Evolutionary conservation across 1,140 invertebrate genomes (phyloP).

Genomic region (Camponotus floridanus): DNA sequence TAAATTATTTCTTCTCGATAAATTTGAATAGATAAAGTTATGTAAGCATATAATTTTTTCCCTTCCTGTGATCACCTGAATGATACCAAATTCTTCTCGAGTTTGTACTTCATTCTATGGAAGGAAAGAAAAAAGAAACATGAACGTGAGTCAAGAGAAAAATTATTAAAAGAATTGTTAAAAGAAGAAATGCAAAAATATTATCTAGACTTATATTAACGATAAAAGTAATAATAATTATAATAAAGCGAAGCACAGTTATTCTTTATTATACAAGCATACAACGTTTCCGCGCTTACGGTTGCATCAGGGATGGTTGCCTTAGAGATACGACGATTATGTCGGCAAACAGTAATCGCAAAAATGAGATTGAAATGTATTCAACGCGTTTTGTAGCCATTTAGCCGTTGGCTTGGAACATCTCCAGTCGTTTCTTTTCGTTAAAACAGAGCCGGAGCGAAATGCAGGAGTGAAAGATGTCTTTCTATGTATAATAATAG

Average conservation of each 20-base stretch:
- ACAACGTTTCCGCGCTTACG: background rate
- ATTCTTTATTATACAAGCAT: conserved; percentile 63
- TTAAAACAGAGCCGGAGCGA: conserved; percentile 38
- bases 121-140: no score
- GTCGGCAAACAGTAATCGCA: conserved; percentile 65
- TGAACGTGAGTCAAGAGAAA: background rate
- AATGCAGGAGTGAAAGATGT: background rate
- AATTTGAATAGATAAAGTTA: conserved; percentile 8
- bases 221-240: conserved; percentile 76
- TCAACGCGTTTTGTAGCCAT: conserved; percentile 67
- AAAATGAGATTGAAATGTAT: conserved; percentile 75
- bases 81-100: conserved; percentile 2
- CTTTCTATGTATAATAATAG: conserved; percentile 1
- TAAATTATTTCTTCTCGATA: background rate
- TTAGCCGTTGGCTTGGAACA: conserved; percentile 42
- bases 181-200: conserved; percentile 29
- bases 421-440: conserved; percentile 32
- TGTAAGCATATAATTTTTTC: background rate
- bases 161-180: background rate
- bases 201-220: conserved; percentile 62
- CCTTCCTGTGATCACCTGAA: conserved; percentile 16
- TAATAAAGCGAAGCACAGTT: conserved; percentile 73
- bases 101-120: no score
- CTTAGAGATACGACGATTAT: conserved; percentile 47
- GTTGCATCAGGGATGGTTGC: background rate